Base-by-base conservation (phyloP, 2,797 vertebrate species). In the Oreochromis grahami region DNA sequence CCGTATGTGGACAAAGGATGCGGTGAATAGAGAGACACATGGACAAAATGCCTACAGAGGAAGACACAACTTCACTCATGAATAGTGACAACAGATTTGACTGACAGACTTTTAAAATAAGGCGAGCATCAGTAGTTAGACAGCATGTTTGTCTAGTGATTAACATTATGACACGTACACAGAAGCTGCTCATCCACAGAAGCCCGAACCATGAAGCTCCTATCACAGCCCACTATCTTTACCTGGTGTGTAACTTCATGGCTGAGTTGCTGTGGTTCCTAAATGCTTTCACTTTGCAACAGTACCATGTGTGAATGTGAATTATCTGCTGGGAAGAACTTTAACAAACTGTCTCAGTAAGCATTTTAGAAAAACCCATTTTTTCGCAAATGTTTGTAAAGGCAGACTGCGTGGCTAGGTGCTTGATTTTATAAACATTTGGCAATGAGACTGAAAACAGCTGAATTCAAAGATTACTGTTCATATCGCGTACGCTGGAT, bases 71-170 rank as follows among this genome's bases (percentile, higher is more conserved):
- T 43, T 56, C 11, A 11, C 76, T 86, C 53, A 72, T 91, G 88
- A 88, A 85, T 55, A 74, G 26, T 74, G 72, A 82, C 7, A 43
- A 82, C 43, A 74, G 45, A 82, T 80, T 21, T 86, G 87, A 89
- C 26, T 88, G 90, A 86, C 85, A 81, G 84, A 70, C 1, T 52
- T 36, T 60, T 38, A 10, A 63, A 81, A 45, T 56, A 85, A 17
- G 82, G 68, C 80, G 17, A 87, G 87, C 77, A 87, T 88, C 92
- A 94, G 92, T 88, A 92, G 89, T 80, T 70, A n/a, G 77, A 45
- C 81, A 41, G 84, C 80, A 65, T 36, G 26, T 48, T 74, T 55
- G 65, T 74, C 45, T 77, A 43, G 63, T 45, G 74, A 90, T 84
- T 48, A 12, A 83, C 85, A 81, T 12, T 9, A 38, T 70, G 56